Evolutionary conservation across 1,140 invertebrate genomes (phyloP), one percentile per base, ranked within the genome.

Genomic region (Drosophila sechellia): DNA sequence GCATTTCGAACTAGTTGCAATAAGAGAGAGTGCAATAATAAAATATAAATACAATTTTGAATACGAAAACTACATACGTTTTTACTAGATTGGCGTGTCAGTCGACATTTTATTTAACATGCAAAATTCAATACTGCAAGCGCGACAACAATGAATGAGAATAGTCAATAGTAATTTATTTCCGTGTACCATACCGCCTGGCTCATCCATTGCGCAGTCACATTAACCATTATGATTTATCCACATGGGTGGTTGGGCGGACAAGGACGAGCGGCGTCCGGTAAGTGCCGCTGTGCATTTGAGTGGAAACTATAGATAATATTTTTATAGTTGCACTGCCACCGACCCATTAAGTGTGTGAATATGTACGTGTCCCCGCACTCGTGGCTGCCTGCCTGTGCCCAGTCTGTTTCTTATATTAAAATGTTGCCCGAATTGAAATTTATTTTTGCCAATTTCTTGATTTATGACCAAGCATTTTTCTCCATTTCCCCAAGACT

Each of bases 241-340:
- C 65, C 77, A 55, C 20, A 55, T 46, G 12, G 55, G 56, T 31
- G 45, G 27, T 39, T 31, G 39, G 59, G 63, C 34, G 46, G 63
- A 43, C 46, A 69, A 34, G 59, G 59, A 59, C 39, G 63, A 69
- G 73, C 81, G 81, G 17, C 78, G 78, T 87, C 81, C 81, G 84
- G 79, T 87, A 87, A 87, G 84, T 87, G 79, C 76, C 55, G 69
- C 59, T 90, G 86, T 90, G 86, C 86, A 90, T 74, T 72, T 90
- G 74, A 90, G 87, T 83, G 87, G 86, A 90, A 90, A 90, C 86
- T 90, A 90, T 90, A 90, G 86, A 90, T 90, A 90, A 90, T 90
- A 80, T 87, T 87, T 90, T 90, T 90, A 80, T 90, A 77, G 79
- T 81, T 77, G 68, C 73, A 66, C 53, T 59, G 59, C 75, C 59